Base-by-base conservation (phyloP, 2,113 vertebrate species). In the Procavia capensis region DNA sequence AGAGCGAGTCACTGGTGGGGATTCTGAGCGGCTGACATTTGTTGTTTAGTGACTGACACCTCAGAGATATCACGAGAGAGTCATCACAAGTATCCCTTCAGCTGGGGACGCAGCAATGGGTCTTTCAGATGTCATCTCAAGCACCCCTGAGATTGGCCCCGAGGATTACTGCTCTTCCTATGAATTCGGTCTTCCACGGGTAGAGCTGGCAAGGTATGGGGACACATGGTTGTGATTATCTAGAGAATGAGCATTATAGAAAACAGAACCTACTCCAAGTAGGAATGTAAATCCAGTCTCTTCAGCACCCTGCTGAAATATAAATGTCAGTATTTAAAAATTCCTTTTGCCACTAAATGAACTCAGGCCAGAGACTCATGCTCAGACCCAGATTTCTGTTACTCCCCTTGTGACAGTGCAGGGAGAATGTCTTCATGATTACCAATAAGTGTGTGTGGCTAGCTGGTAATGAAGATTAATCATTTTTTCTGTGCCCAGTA, bases 321-420 rank as follows among this genome's bases (percentile, higher is more conserved):
- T 78, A 50, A 50, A 96, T 93, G 88, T 96, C 96, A 90, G 84
- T 94, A 95, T 81, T 97, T 91, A 90, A 94, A 68, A 98, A 90
- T 96, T 97, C 70, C 70, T 85, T 82, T 93, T 92, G 93, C 91
- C 92, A 94, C 93, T 75, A 93, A 64, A 78, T 81, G 95, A 91
- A 83, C 43, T 36, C 1, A 3, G 27, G 79, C 96, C 39, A 22
- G 11, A 84, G 9, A 6, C 76, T 41, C 54, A 93, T 76, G 83
- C 54, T 1, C 85, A 87, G 85, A 61, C 3, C 81, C 88, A 9
- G 68, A 63, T 74, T 85, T 82, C 84, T 94, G 34, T 88, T 43
- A 5, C 50, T 93, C 79, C 45, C 79, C 81, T 95, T 80, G 79
- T 76, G 95, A 95, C 80, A 2, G 79, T 84, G 72, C 4, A 88